Percentiles rank a stretch among this genome's conserved stretches.
These are phyloP conservation scores for Tiaroga cobitis DNA, from an alignment of 2,797 vertebrate genomes.

Conservation along the genomic window DNA sequence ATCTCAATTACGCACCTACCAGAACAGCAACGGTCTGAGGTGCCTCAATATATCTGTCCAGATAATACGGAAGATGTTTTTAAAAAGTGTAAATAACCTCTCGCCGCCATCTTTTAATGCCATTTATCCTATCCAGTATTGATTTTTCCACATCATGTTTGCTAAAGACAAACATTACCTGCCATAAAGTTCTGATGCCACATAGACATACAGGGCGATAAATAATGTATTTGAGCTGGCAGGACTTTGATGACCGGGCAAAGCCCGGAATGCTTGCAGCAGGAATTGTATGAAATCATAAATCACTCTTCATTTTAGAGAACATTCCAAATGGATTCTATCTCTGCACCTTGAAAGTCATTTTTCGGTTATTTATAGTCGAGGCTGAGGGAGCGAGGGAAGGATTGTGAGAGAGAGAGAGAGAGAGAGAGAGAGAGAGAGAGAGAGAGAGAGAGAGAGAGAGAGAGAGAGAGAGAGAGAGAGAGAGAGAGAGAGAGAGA, in stretches of 20 bases:
- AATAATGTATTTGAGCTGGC: conserved; percentile 83
- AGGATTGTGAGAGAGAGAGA: conserved; percentile 19
- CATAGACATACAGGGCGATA: conserved; percentile 79
- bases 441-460: too few relatives aligned
- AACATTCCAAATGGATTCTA: conserved; percentile 86
- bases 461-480: conserved; percentile 1
- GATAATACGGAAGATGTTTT: conserved; percentile 61
- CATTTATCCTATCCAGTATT: conserved; percentile 72
- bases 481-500: conserved; percentile 2
- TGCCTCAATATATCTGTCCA: conserved; percentile 55
- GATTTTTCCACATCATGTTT: conserved; percentile 77
- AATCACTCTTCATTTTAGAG: conserved; percentile 86
- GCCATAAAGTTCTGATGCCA: conserved; percentile 78
- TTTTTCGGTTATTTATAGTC: conserved; percentile 87
- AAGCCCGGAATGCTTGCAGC: conserved; percentile 83
- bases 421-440: conserved; percentile 1
- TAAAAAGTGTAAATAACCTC: conserved; percentile 67
- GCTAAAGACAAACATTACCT: conserved; percentile 83
- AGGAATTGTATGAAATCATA: conserved; percentile 86
- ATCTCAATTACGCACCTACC: conserved; percentile 49
- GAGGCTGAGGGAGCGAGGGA: conserved; percentile 64
- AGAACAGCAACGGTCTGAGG: conserved; percentile 26
- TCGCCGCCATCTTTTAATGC: conserved; percentile 63
- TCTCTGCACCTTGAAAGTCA: conserved; percentile 88
- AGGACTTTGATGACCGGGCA: conserved; percentile 86